Percentiles rank a stretch among this genome's conserved stretches.
Evolutionary conservation across 2,113 vertebrate species (phyloP).

Genomic region (Siphamia tubifer): DNA sequence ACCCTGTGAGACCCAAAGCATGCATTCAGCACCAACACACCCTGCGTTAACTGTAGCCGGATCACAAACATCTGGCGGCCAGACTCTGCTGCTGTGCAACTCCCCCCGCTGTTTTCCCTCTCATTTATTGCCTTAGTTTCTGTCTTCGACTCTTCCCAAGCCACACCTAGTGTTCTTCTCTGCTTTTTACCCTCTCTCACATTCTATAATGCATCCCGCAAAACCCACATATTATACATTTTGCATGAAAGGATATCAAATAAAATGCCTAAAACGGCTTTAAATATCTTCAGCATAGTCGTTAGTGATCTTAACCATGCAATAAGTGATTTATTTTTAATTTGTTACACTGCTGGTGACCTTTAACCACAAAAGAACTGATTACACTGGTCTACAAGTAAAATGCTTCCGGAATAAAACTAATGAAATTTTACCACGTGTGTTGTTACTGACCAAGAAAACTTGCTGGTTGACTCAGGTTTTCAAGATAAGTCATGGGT

Average conservation of each 20-base stretch:
- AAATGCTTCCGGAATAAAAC: too few relatives aligned
- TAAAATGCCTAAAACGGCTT: constrained; percentile 10
- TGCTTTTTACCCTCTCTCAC: background rate
- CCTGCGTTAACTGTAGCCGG: constrained; percentile 32
- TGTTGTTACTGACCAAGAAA: too few relatives aligned
- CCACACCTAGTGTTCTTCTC: constrained; percentile 42
- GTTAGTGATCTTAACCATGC: background rate
- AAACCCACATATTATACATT: constrained; percentile 37
- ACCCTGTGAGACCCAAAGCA: constrained; percentile 42
- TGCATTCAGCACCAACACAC: constrained; percentile 53
- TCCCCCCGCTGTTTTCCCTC: constrained; percentile 32
- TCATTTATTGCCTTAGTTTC: constrained; percentile 37
- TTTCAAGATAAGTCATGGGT: too few relatives aligned
- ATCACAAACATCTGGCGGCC: constrained; percentile 67
- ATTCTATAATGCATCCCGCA: constrained; percentile 11
- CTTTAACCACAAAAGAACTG: background rate
- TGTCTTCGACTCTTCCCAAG: constrained; percentile 29
- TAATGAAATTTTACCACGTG: too few relatives aligned
- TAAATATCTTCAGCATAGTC: constrained; percentile 21
- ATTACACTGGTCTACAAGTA: too few relatives aligned
- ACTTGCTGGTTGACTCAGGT: too few relatives aligned
- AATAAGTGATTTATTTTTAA: background rate
- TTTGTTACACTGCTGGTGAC: too few relatives aligned
- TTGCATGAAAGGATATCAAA: constrained; percentile 8
- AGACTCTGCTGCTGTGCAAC: constrained; percentile 44